A percentile compares a stretch with the other conserved stretches of the same genome.
Evolutionary conservation across 2,797 vertebrate genomes (phyloP).

Genomic region (Sebastes nivosus): DNA sequence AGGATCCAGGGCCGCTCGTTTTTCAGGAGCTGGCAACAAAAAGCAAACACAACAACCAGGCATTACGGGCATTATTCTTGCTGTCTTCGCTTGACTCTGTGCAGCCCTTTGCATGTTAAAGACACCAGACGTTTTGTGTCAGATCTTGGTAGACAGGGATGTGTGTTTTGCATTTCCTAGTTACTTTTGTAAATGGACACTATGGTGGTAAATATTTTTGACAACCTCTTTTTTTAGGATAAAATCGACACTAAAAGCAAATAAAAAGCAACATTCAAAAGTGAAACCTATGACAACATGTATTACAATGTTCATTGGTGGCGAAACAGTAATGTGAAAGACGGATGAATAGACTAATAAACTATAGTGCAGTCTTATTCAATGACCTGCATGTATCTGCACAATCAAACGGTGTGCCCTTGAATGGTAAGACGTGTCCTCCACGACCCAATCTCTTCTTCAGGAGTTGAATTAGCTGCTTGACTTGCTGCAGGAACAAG

Average conservation of each 20-base stretch:
- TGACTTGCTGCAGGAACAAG: not conserved
- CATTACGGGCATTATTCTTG: constrained; percentile 9
- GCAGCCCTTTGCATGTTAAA: not conserved
- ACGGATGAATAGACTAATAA: not conserved
- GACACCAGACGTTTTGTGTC: not conserved
- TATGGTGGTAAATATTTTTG: not conserved
- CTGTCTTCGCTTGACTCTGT: constrained; percentile 9
- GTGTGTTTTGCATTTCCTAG: not conserved
- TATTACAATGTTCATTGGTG: not conserved
- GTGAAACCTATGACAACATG: not conserved
- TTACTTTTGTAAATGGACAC: not conserved
- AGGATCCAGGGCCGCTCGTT: constrained; percentile 34
- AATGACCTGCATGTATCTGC: not conserved
- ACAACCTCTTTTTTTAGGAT: not conserved
- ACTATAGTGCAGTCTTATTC: not conserved
- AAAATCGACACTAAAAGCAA: not conserved
- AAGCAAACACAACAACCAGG: constrained; percentile 29
- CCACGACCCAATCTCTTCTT: not conserved
- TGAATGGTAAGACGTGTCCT: not conserved
- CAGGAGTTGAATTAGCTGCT: not conserved
- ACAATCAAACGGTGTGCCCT: not conserved
- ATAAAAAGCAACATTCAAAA: too few relatives aligned
- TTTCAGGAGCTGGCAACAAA: constrained; percentile 36
- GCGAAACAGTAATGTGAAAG: not conserved
- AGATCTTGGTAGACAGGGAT: not conserved